Evolutionary conservation across 2,888 invertebrate genomes (phyloP).

Genomic region (Archips xylosteana): DNA sequence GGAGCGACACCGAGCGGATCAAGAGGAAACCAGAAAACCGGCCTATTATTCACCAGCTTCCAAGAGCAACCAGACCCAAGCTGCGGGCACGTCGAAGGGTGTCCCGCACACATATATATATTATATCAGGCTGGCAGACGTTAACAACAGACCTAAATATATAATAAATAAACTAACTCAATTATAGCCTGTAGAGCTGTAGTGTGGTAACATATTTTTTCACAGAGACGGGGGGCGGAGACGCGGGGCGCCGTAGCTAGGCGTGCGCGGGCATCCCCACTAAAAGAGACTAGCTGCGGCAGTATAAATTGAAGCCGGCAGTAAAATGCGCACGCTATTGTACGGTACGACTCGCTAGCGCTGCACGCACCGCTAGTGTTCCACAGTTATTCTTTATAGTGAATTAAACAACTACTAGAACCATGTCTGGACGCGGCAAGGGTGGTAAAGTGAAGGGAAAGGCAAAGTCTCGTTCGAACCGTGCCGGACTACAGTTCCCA

Average conservation of each 20-base stretch:
- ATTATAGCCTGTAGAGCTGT: no score
- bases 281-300: neutral
- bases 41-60: no score
- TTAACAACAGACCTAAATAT: no score
- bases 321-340: neutral
- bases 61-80: no score
- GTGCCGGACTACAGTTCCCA: constrained; percentile 86
- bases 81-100: no score
- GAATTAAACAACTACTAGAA: neutral
- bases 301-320: neutral
- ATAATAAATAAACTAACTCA: no score
- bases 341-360: neutral
- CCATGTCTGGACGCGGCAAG: constrained; percentile 70
- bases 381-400: neutral
- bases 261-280: constrained; percentile 1
- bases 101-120: no score
- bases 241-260: neutral
- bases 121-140: no score
- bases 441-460: constrained; percentile 89
- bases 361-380: neutral
- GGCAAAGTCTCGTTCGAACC: constrained; percentile 80
- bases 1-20: no score
- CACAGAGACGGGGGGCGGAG: neutral
- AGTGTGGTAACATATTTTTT: no score
- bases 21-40: no score